Evolutionary conservation across 1,140 invertebrate genomes (phyloP).

Genomic region (Harpegnathos saltator): DNA sequence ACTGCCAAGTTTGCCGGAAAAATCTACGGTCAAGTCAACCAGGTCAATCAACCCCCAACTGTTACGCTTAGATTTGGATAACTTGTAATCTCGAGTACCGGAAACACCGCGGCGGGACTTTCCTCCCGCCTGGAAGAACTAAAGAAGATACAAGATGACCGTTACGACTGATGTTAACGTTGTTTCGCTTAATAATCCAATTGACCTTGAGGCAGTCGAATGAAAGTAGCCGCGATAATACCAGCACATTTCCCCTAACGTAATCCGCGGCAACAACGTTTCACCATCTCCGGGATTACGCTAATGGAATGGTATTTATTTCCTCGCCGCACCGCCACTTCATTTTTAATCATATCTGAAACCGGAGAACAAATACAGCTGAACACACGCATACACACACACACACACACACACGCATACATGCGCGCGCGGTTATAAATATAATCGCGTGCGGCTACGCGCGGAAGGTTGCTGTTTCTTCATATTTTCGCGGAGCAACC

Average conservation of each 20-base stretch:
- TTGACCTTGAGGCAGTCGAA: not conserved
- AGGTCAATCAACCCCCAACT: slow-evolving; percentile 11
- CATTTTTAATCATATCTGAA: slow-evolving; percentile 56
- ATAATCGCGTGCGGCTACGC: not conserved
- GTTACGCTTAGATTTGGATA: slow-evolving; percentile 24
- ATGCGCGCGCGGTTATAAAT: no score
- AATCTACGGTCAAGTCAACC: slow-evolving; percentile 53
- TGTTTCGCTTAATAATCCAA: not conserved
- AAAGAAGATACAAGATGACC: not conserved
- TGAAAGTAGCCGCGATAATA: not conserved
- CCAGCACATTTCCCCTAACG: not conserved
- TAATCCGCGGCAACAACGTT: slow-evolving; percentile 24
- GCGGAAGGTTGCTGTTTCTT: slow-evolving; percentile 3
- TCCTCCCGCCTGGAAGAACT: not conserved
- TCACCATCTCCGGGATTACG: slow-evolving; percentile 47
- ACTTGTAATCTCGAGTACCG: not conserved
- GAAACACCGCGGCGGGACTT: slow-evolving; percentile 15
- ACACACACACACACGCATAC: no score
- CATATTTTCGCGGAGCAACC: slow-evolving; percentile 17
- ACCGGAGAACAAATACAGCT: slow-evolving; percentile 21
- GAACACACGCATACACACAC: no score
- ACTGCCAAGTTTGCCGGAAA: slow-evolving; percentile 47
- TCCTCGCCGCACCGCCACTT: slow-evolving; percentile 40
- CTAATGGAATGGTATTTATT: slow-evolving; percentile 58
- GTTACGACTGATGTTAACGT: not conserved